A percentile compares a stretch with the other conserved stretches of the same genome.
phyloP scores from a whole-genome alignment of 2,888 invertebrate species.

The Allolobophora icterica region DNA sequence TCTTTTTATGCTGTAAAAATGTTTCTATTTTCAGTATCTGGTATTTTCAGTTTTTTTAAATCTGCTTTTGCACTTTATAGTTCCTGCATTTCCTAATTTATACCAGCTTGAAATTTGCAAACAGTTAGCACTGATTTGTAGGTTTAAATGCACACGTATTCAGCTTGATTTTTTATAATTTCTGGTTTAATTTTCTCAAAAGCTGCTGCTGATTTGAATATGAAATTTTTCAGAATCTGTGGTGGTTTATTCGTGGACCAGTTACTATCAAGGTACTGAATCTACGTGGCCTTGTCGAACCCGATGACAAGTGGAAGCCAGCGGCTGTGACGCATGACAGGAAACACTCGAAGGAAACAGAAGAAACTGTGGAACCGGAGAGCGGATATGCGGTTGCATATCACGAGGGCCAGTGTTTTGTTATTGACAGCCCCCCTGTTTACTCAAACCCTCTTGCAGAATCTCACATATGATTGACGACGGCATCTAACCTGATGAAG shows the following conservation, averaged over 20 bases:
- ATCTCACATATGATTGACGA: conserved; percentile 30
- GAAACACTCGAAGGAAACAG: not conserved
- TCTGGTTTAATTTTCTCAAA: not conserved
- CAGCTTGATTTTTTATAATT: not conserved
- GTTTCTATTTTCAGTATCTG: not conserved
- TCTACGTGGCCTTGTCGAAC: conserved; percentile 28
- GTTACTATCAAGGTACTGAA: conserved; percentile 34
- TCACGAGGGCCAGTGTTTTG: conserved; percentile 29
- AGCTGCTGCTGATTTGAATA: conserved; percentile 10
- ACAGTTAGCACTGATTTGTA: too few species aligned
- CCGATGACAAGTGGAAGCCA: conserved; percentile 36
- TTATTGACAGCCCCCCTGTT: conserved; percentile 2
- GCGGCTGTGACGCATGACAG: conserved; percentile 18
- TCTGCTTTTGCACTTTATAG: not conserved
- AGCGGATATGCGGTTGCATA: conserved; percentile 26
- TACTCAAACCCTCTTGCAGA: conserved; percentile 26
- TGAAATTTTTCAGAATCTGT: conserved; percentile 38
- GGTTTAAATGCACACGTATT: too few species aligned
- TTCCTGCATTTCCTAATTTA: not conserved
- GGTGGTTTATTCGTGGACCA: conserved; percentile 41
- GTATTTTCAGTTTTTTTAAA: not conserved
- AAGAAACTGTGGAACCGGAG: not conserved
- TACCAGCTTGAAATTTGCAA: not conserved
- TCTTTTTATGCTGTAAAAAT: not conserved
- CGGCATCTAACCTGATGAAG: not conserved